Evolutionary conservation across 2,797 vertebrate genomes (phyloP), one percentile per base, ranked within the genome.

Genomic region (Gymnodraco acuticeps): DNA sequence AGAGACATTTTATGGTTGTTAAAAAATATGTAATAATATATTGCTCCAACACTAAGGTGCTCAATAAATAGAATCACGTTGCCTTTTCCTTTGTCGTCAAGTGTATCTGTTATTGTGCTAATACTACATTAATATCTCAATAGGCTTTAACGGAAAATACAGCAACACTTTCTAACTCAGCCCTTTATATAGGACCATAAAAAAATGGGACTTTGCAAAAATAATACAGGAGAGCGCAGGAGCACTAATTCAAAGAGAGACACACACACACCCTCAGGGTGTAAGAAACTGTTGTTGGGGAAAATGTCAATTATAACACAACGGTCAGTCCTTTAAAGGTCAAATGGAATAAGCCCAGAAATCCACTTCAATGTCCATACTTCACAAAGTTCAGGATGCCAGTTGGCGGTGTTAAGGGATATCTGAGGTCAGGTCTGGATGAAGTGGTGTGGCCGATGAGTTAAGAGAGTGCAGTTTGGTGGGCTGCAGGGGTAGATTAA

Each of bases 221-320:
- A 16, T 27, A 20, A 58, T 52, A 20, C 19, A 45, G 47, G 1
- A 31, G 1, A 54, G 55, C 48, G 23, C 62, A 67, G 45, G 42
- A 65, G 15, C 31, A 58, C 16, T 47, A 23, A 63, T 45, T 47
- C 45, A 55, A 48, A 74, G 4, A 27, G 42, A 58, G 46, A n/a
- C 33, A 43, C 42, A 43, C 7, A 11, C 17, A 3, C 16, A 16
- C 41, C 16, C 17, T 45, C 51, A 20, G 23, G 54, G 20, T 54
- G 48, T 43, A 43, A 51, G 45, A 14, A 62, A 60, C 51, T 41
- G 64, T 16, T 42, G 9, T 23, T 41, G 59, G 27, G 38, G 31
- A 66, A 38, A 73, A 64, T 70, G 33, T 3, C 64, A 62, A 52
- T 64, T 56, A 64, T 41, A 38, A 43, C 62, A 53, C 58, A 74